Conservation (phyloP, 2,113 vertebrate genomes). For the Anolis sagrei region DNA sequence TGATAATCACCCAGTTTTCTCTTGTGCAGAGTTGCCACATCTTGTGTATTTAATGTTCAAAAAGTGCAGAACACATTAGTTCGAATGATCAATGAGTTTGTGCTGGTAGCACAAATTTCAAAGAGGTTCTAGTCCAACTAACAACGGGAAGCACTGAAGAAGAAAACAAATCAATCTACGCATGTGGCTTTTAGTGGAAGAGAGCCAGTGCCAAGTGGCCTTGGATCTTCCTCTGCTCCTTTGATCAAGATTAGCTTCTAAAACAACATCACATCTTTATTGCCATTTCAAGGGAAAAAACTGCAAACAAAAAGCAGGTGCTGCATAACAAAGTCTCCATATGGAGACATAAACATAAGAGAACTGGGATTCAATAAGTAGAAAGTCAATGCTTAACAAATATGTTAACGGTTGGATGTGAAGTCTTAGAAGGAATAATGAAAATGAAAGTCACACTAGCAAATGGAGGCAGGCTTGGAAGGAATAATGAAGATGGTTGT, state of each 20-base stretch:
- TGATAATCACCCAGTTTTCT: conserved; percentile 3
- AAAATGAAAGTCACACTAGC: neutral
- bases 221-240: conserved; percentile 6
- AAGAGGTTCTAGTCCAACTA: conserved; percentile 25
- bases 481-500: neutral
- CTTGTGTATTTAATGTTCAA: conserved; percentile 20
- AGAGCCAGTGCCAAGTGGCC: neutral
- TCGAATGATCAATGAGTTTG: conserved; percentile 25
- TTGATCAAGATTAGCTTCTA: conserved; percentile 47
- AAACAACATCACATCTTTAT: conserved; percentile 40
- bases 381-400: conserved; percentile 55
- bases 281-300: conserved; percentile 47
- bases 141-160: neutral
- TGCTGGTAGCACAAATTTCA: conserved; percentile 18
- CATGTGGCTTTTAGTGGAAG: conserved; percentile 16
- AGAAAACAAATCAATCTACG: conserved; percentile 22
- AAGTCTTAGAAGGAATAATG: conserved; percentile 7
- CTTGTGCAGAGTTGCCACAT: conserved; percentile 1
- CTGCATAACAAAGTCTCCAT: conserved; percentile 34
- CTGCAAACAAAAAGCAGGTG: conserved; percentile 63
- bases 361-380: conserved; percentile 24
- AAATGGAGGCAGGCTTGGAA: neutral
- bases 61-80: neutral
- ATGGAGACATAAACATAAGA: conserved; percentile 43
- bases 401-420: conserved; percentile 49